Conservation (phyloP, 2,888 invertebrate genomes). For the Lordiphosa andalusiaca region DNA sequence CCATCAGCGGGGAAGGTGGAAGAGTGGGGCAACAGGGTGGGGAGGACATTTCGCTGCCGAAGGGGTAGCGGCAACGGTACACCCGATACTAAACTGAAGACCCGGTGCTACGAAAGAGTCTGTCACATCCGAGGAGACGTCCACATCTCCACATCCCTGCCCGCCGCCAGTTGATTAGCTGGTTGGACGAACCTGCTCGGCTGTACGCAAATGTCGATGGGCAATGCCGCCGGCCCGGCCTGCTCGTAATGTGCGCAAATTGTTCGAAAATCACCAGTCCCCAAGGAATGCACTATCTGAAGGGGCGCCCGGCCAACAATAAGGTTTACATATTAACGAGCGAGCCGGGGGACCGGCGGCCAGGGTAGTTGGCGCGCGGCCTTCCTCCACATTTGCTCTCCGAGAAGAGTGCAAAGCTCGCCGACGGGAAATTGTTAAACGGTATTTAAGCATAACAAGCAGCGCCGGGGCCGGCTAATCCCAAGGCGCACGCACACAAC, state of each 20-base stretch:
- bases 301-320: constrained; percentile 32
- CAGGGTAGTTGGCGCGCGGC: constrained; percentile 39
- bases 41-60: too few species aligned
- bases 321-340: constrained; percentile 8
- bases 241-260: constrained; percentile 58
- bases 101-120: too few species aligned
- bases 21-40: not conserved
- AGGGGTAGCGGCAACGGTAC: too few species aligned
- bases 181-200: too few species aligned
- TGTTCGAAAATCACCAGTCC: constrained; percentile 60
- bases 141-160: too few species aligned
- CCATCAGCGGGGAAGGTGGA: not conserved
- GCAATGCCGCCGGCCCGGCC: not conserved
- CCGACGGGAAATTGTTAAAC: constrained; percentile 76
- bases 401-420: constrained; percentile 32
- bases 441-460: constrained; percentile 69
- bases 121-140: too few species aligned
- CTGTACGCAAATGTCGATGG: not conserved
- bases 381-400: constrained; percentile 41
- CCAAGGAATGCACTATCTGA: constrained; percentile 47
- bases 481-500: constrained; percentile 64
- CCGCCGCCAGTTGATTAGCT: too few species aligned
- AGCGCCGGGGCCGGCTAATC: constrained; percentile 46
- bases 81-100: too few species aligned
- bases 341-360: constrained; percentile 11